Evolutionary conservation across 2,113 vertebrate species (phyloP), one percentile per base, ranked within the genome.

Genomic region (Rhinichthys klamathensis): DNA sequence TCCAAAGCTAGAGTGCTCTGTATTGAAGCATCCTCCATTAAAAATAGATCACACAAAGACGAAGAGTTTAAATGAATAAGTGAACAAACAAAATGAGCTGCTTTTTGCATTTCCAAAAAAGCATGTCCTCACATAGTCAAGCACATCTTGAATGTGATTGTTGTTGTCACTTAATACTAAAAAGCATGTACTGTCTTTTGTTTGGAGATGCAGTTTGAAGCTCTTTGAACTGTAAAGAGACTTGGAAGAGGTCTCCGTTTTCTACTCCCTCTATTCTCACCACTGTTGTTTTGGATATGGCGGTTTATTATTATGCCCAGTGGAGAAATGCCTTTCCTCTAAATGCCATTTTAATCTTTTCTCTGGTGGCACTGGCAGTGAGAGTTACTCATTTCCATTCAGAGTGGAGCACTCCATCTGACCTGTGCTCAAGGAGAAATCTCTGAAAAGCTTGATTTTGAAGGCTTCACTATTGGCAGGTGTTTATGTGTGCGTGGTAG

Each of bases 221-320:
- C 89, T 83, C 87, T 92, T 91, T 92, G 91, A 91, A 35, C 87
- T 69, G 90, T 92, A 91, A 93, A 92, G 93, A 93, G 89, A 89
- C 84, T 80, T 87, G 85, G 88, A 89, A 84, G 83, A 90, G 90
- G 90, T 92, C 91, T 93, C 88, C 84, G 85, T 92, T 90, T 89
- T 83, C 85, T 84, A 21, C 74, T 83, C 90, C 88, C 85, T 88
- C 87, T 92, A 86, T 89, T 92, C 6, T 88, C 80, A 86, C 85
- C 85, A 82, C 85, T 87, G 86, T 3, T 83, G 87, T 89, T 88
- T 83, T 90, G 90, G 80, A 79, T 90, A 90, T 91, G 90, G 89
- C 87, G 86, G 85, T 80, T 92, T 88, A 92, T 93, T 92, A 92
- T 89, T 90, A 88, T 91, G 90, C 86, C 89, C 88, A 87, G 83